phyloP scores from a whole-genome alignment of 2,888 invertebrate genomes.

The Peribatodes rhomboidaria region DNA sequence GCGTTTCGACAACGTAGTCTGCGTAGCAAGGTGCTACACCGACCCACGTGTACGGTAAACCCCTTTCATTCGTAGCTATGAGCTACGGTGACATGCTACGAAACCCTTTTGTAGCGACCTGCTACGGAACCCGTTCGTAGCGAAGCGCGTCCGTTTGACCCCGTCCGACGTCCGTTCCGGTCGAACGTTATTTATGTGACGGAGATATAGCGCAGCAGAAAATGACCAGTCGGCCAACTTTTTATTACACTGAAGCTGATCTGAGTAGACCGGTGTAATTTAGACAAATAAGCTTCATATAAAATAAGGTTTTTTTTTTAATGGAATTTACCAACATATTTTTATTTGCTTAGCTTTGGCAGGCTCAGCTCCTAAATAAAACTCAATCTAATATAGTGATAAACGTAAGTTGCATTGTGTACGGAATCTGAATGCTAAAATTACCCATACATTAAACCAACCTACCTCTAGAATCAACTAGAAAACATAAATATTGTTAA shows the following conservation, averaged over 20 bases:
- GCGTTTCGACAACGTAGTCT: background rate
- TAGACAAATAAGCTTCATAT: background rate
- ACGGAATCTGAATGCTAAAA: no score
- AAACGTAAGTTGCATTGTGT: no score
- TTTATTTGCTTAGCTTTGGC: no score
- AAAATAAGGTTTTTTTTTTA: no score
- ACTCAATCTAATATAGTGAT: no score
- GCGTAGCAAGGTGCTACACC: background rate
- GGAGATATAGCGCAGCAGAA: slow-evolving; percentile 8
- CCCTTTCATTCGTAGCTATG: slow-evolving; percentile 3
- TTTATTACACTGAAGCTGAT: background rate
- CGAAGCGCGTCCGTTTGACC: slow-evolving; percentile 24
- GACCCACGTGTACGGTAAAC: background rate
- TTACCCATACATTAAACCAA: no score
- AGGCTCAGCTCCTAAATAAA: no score
- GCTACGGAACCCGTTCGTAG: slow-evolving; percentile 7
- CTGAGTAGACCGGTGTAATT: background rate
- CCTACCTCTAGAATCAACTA: no score
- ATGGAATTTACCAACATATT: no score
- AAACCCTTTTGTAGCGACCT: slow-evolving; percentile 12
- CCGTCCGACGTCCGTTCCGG: slow-evolving; percentile 26
- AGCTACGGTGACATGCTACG: slow-evolving; percentile 15
- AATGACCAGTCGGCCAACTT: background rate
- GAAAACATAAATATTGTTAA: no score
- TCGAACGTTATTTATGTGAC: slow-evolving; percentile 45